Percentiles rank a stretch among this genome's conserved stretches.
These are phyloP conservation scores for Lysiphlebus fabarum DNA, from an alignment of 1,140 invertebrate species.

Conservation along the genomic window DNA sequence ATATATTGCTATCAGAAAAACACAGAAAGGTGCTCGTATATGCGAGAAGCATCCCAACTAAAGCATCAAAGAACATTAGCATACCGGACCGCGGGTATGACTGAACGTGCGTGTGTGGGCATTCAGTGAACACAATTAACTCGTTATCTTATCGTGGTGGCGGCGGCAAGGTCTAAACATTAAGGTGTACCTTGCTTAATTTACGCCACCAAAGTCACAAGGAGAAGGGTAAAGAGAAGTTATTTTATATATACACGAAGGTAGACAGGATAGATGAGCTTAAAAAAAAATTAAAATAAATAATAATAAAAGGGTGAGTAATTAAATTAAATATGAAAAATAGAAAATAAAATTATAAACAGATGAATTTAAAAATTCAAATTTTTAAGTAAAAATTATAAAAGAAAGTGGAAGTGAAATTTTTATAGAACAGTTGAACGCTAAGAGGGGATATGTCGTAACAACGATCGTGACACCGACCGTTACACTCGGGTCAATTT, in stretches of 20 bases:
- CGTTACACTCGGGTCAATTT: too few species aligned
- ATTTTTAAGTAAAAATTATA: too few species aligned
- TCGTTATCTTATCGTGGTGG: conserved; percentile 55
- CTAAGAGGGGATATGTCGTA: too few species aligned
- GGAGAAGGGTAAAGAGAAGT: conserved; percentile 1
- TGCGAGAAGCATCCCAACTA: conserved; percentile 47
- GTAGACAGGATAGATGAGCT: conserved; percentile 5
- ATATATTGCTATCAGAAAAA: conserved; percentile 51
- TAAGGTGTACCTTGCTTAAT: conserved; percentile 55
- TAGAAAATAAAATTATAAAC: too few species aligned
- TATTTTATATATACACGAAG: neutral
- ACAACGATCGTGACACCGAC: too few species aligned
- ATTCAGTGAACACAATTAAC: conserved; percentile 56
- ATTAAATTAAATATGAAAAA: neutral
- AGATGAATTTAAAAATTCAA: too few species aligned
- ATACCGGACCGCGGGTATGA: conserved; percentile 44
- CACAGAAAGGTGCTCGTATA: conserved; percentile 39
- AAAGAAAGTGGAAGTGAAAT: too few species aligned
- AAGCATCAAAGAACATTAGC: conserved; percentile 52
- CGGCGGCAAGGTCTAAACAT: conserved; percentile 50
- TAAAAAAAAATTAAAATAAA: neutral
- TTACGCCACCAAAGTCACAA: conserved; percentile 42
- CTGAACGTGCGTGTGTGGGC: conserved; percentile 48
- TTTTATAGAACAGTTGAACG: too few species aligned
- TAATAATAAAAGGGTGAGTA: neutral